Base-by-base conservation (phyloP, 2,797 vertebrate genomes). In the Pseudochromis fuscus region DNA sequence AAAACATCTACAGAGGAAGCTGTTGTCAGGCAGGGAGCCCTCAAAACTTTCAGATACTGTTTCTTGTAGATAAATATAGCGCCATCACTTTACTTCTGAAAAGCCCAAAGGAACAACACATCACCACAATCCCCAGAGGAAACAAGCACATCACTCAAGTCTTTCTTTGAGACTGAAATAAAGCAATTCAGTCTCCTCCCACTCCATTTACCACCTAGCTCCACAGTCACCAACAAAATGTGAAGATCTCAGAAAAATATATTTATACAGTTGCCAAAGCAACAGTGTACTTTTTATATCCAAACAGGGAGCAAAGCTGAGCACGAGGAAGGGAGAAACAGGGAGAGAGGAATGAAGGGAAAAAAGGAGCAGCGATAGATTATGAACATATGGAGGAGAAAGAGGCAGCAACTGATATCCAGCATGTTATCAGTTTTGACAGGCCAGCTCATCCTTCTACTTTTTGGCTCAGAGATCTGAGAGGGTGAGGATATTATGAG, bases 261-360 rank as follows among this genome's bases (percentile, higher is more conserved):
- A 79, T 83, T 75, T 81, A 81, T 79, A 67, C 81, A 64, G 93
- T 94, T 94, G 91, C 93, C 91, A 92, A 85, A 93, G 93, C 90
- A 94, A 94, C 94, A 55, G 79, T 40, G 82, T 72, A 90, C 88
- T 87, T 90, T 89, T 83, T 91, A 87, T 85, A 91, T 82, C 81
- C 53, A 76, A 82, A 87, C 42, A 67, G 31, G 46, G 63, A 37
- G 79, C 62, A 13, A 80, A 78, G 66, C 81, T 53, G 81, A 84
- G 76, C 72, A 77, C 19, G 30, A 83, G 62, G 70, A 59, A 82
- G 60, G 53, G 61, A 74, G 37, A 37, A 40, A 53, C 8, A 31
- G 38, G 51, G 52, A 60, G 35, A 51, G 66, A 64, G 55, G 69
- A 63, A 68, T 70, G 64, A 60, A 56, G 67, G 72, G 63, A 63